A percentile compares a stretch with the other conserved stretches of the same genome.
Conservation (phyloP, 2,888 invertebrate species). For the Chorisops tibialis region DNA sequence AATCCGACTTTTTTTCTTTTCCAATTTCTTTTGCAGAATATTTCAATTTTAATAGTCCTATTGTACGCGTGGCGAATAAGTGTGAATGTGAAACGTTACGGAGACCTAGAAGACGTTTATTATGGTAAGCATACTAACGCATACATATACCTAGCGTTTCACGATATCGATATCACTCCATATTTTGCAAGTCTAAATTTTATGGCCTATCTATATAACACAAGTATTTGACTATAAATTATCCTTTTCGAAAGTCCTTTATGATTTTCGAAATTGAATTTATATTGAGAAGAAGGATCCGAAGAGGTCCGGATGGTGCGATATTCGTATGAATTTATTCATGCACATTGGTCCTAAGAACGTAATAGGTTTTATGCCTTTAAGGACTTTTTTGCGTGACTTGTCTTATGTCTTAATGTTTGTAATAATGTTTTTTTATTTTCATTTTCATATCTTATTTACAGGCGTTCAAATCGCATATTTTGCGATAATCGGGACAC, state of each 20-base stretch:
- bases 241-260: slow-evolving; percentile 2
- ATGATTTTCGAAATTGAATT: slow-evolving; percentile 14
- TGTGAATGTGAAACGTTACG: slow-evolving; percentile 66
- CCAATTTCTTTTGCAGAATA: slow-evolving; percentile 68
- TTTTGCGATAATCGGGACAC: slow-evolving; percentile 74
- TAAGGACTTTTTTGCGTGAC: not conserved
- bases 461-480: slow-evolving; percentile 79
- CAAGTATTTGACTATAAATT: slow-evolving; percentile 15
- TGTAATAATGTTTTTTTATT: not conserved
- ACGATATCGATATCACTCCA: not conserved
- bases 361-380: not conserved
- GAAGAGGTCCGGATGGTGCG: not conserved
- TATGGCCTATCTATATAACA: too few relatives aligned
- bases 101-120: slow-evolving; percentile 70
- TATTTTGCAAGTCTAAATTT: too few relatives aligned
- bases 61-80: slow-evolving; percentile 74
- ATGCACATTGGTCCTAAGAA: not conserved
- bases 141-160: too few relatives aligned
- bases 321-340: not conserved
- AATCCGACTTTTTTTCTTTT: slow-evolving; percentile 27
- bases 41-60: slow-evolving; percentile 70
- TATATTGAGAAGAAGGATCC: not conserved
- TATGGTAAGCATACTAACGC: slow-evolving; percentile 60
- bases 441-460: slow-evolving; percentile 51
- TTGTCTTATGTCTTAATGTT: not conserved